phyloP scores from a whole-genome alignment of 2,797 vertebrate genomes.

The Intellagama lesueurii region DNA sequence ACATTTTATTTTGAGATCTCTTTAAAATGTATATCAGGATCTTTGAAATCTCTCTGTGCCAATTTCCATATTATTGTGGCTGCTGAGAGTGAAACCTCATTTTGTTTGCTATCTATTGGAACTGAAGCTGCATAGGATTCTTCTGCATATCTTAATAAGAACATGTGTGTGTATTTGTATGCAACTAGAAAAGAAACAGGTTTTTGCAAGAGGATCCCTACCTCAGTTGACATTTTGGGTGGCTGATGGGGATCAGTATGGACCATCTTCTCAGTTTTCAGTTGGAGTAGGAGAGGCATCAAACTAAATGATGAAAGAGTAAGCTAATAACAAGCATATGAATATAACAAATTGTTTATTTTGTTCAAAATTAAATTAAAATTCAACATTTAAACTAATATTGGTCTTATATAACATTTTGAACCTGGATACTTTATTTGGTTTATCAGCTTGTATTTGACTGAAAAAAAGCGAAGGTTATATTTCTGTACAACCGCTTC shows the following conservation, averaged over 20 bases:
- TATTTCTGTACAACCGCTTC: not conserved
- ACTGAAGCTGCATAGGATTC: not conserved
- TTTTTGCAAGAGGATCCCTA: not conserved
- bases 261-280: not conserved
- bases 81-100: not conserved
- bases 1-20: not conserved
- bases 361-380: constrained; percentile 6
- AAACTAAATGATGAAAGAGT: not conserved
- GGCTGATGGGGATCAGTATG: not conserved
- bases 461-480: not conserved
- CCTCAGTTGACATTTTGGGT: not conserved
- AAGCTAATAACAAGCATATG: not conserved
- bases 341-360: not conserved
- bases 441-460: not conserved
- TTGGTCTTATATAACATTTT: not conserved
- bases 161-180: not conserved
- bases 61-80: not conserved
- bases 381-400: constrained; percentile 1
- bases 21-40: not conserved
- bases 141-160: not conserved
- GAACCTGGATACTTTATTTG: not conserved
- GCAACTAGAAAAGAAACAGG: no score
- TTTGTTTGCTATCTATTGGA: not conserved
- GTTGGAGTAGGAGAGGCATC: not conserved
- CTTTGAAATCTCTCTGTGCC: not conserved